Percentiles rank a stretch among this genome's conserved stretches.
Conservation (phyloP, 2,113 vertebrate genomes). For the Charadrius vociferus region DNA sequence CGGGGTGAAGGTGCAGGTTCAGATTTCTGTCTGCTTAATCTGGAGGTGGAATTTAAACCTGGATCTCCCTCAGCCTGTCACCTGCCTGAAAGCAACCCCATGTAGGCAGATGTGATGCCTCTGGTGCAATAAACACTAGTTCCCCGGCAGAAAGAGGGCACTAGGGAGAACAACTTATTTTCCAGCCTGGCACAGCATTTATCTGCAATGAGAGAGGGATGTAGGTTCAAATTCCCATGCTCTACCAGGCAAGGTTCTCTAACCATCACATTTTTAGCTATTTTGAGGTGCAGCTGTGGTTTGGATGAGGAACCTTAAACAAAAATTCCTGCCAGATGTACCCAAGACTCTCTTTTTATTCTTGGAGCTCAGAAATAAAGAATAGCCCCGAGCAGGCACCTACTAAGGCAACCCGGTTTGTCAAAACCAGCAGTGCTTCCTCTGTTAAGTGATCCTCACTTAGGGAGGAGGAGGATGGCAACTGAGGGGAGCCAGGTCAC, state of each 20-base stretch:
- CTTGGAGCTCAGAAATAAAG: not conserved
- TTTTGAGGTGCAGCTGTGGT: not conserved
- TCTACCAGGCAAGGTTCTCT: not conserved
- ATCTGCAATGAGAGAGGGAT: not conserved
- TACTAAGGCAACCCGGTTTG: not conserved
- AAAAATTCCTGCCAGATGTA: not conserved
- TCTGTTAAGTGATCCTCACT: not conserved
- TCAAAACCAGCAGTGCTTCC: not conserved
- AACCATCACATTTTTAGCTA: not conserved
- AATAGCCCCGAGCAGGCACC: not conserved
- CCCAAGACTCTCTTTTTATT: not conserved
- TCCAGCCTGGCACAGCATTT: not conserved
- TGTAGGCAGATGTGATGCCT: accelerated
- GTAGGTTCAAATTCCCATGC: not conserved
- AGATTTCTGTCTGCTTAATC: not conserved
- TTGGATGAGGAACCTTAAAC: not conserved
- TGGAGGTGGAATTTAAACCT: not conserved
- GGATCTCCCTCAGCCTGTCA: not conserved
- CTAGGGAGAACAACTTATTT: not conserved
- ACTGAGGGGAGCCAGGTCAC: not conserved
- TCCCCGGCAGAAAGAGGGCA: not conserved
- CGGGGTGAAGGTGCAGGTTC: not conserved
- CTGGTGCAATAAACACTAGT: not conserved
- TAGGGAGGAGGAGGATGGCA: not conserved
- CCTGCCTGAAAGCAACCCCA: not conserved